Conservation (phyloP, 2,113 vertebrate genomes). For the Aegotheles bennettii region DNA sequence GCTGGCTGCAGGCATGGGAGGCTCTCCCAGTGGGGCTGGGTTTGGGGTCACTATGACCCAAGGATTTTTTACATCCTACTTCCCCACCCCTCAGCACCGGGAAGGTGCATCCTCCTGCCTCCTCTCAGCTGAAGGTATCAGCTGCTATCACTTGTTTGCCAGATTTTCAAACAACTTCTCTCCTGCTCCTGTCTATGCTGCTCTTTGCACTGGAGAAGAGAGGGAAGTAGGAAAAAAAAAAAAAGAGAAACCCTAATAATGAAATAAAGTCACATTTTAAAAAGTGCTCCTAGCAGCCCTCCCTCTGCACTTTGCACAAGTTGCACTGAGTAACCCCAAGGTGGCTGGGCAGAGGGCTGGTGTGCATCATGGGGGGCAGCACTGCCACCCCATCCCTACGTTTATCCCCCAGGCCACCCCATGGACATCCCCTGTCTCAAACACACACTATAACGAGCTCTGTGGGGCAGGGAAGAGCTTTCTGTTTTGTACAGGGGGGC, state of each 20-base stretch:
- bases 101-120: background rate
- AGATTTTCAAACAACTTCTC: background rate
- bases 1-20: background rate
- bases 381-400: rapidly evolving
- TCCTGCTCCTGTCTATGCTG: background rate
- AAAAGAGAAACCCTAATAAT: background rate
- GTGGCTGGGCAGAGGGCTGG: background rate
- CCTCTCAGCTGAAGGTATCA: rapidly evolving
- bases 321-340: background rate
- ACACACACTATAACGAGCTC: rapidly evolving
- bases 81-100: background rate
- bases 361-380: rapidly evolving
- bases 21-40: background rate
- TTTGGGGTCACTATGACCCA: background rate
- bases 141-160: background rate
- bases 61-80: background rate
- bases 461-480: background rate
- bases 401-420: rapidly evolving
- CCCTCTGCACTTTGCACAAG: background rate
- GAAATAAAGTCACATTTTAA: background rate
- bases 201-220: background rate
- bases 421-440: rapidly evolving
- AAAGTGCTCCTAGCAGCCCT: background rate
- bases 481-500: rapidly evolving
- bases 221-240: background rate